A percentile compares a stretch with the other conserved stretches of the same genome.
Evolutionary conservation across 2,797 vertebrate genomes (phyloP).

Genomic region (Cynodonichthys magdalenae): DNA sequence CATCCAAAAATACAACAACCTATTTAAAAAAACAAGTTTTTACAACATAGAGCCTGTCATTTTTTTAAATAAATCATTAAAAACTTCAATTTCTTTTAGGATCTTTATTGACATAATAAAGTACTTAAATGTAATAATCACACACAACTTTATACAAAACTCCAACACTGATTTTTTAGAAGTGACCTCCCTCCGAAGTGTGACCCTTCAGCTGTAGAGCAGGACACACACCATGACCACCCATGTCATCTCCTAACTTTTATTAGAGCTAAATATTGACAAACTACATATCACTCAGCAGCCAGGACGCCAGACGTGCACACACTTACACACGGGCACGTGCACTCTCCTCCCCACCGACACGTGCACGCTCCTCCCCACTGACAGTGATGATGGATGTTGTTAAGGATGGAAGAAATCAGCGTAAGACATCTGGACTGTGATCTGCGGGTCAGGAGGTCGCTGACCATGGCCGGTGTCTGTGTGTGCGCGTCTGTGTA

Average conservation of each 20-base stretch:
- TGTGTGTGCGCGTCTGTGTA: conserved; percentile 19
- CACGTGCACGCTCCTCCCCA: conserved; percentile 29
- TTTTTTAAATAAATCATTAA: too few species aligned
- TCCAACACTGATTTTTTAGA: background rate
- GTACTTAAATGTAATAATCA: too few species aligned
- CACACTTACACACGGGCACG: conserved; percentile 14
- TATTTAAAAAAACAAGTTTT: too few species aligned
- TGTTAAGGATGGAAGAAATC: conserved; percentile 61
- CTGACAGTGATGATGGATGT: conserved; percentile 80
- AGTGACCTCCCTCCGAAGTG: background rate
- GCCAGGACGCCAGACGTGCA: conserved; percentile 17
- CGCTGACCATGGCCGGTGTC: conserved; percentile 51
- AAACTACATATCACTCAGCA: conserved; percentile 57
- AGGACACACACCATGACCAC: conserved; percentile 26
- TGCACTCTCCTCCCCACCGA: too few species aligned
- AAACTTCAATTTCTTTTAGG: too few species aligned
- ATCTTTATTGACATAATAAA: too few species aligned
- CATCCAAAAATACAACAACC: too few species aligned
- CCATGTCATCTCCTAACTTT: conserved; percentile 37
- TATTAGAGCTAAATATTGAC: conserved; percentile 59
- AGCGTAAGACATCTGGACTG: conserved; percentile 74
- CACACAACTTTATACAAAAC: too few species aligned
- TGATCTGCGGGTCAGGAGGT: conserved; percentile 65
- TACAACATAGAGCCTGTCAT: too few species aligned
- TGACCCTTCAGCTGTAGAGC: background rate